Base-by-base conservation (phyloP, 2,113 vertebrate species). In the Patagioenas fasciata region DNA sequence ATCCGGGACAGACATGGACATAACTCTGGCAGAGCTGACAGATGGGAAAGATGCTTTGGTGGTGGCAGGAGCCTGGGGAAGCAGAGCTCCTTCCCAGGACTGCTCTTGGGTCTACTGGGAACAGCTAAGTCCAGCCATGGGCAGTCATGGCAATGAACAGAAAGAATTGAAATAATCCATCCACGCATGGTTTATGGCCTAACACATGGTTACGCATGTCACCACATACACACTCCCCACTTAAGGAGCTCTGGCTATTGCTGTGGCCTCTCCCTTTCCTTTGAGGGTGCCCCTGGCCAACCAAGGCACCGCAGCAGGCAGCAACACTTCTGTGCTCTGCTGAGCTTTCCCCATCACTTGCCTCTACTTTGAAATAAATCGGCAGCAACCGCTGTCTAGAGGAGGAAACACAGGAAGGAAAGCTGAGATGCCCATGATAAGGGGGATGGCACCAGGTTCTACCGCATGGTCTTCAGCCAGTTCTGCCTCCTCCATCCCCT, bases 241-340 rank as follows among this genome's bases (percentile, higher is more conserved):
- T 1, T 20, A 60, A 74, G 36, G 16, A 48, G 38, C 26, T 75
- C 23, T 48, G 48, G 10, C 53, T 91, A 3, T 2, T 40, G 13
- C 62, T n/a, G 50, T 70, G 50, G 36, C 18, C 16, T 72, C 36
- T 85, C 13, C 26, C 25, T 36, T 71, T 78, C 18, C 20, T 79
- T 18, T 64, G 34, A 60, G 34, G 15, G 21, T 53, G 8, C 13
- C 32, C 10, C 36, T 50, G 23, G 44, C 14, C 34, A 57, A 7
- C 9, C 20, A 61, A 56, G 75, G 29, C 4, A 29, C 38, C 9
- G 1, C 34, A 53, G 50, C 23, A 80, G 50, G 53, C 20, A 40
- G 62, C 44, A 42, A 8, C 0, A 0, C 5, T 32, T 29, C 8
- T 0, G 3, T 8, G 61, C 54, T 50, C 62, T 61, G 44, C 28